phyloP scores from a whole-genome alignment of 2,888 invertebrate species.

The Craniophora ligustri region DNA sequence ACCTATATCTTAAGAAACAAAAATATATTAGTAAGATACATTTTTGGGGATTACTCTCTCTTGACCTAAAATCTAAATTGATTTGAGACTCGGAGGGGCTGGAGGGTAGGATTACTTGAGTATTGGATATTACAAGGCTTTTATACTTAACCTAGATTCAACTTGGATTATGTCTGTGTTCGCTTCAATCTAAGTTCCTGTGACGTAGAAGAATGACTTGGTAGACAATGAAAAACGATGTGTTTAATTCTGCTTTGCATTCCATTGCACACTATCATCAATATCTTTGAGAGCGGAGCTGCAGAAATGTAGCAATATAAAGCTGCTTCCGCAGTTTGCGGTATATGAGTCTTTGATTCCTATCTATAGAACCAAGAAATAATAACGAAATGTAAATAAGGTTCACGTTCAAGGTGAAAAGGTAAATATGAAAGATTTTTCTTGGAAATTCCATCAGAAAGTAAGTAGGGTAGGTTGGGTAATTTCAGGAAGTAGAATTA shows the following conservation, averaged over 20 bases:
- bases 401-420: too few relatives aligned
- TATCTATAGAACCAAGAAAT: too few relatives aligned
- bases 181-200: conserved; percentile 6
- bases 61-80: conserved; percentile 30
- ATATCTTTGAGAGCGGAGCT: conserved; percentile 30
- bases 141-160: conserved; percentile 11
- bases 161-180: not conserved
- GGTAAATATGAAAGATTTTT: too few relatives aligned
- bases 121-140: conserved; percentile 15
- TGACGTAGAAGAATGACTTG: conserved; percentile 41
- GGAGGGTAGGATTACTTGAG: conserved; percentile 13
- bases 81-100: conserved; percentile 1
- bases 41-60: conserved; percentile 13
- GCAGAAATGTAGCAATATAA: conserved; percentile 29
- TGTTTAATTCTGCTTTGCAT: conserved; percentile 46
- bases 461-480: too few relatives aligned
- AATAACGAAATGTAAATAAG: too few relatives aligned
- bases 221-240: conserved; percentile 50
- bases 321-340: conserved; percentile 1
- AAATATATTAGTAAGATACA: not conserved
- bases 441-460: too few relatives aligned
- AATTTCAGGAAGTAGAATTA: too few relatives aligned
- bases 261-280: conserved; percentile 43
- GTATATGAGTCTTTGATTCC: not conserved
- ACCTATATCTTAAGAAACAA: too few relatives aligned